phyloP scores from a whole-genome alignment of 2,797 vertebrate species.

The Danio choprae region DNA sequence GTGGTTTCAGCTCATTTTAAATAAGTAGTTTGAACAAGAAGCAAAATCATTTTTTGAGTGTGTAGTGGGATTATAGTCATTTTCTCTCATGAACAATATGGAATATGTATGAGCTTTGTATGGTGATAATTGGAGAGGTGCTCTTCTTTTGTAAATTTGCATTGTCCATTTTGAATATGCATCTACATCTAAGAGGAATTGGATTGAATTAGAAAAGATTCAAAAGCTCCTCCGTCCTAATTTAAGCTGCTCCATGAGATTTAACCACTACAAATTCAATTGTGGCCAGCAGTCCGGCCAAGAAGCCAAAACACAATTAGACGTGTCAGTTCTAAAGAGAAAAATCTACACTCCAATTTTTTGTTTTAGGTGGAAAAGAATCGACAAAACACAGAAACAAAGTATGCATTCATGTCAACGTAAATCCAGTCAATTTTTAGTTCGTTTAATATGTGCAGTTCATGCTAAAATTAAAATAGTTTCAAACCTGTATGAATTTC shows the following conservation, averaged over 20 bases:
- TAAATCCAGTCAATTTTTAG: no score
- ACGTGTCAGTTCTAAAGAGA: constrained; percentile 29
- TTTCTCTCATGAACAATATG: neutral
- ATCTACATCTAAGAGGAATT: neutral
- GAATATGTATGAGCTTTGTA: neutral
- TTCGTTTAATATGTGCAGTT: no score
- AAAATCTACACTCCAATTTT: constrained; percentile 19
- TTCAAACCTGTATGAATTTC: no score
- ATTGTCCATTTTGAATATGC: neutral
- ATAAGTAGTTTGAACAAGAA: no score
- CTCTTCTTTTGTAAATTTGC: neutral
- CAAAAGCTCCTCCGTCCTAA: neutral
- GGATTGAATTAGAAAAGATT: neutral
- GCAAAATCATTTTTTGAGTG: no score
- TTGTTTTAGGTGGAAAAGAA: neutral
- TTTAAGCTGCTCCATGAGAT: constrained; percentile 2
- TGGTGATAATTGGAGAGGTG: neutral
- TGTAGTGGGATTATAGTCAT: neutral
- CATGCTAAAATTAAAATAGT: no score
- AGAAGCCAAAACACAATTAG: constrained; percentile 47
- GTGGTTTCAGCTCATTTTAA: no score
- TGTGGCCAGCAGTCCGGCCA: constrained; percentile 45
- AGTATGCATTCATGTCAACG: no score
- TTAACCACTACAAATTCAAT: constrained; percentile 40
- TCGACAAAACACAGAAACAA: neutral